Base-by-base conservation (phyloP, 2,888 invertebrate species). In the Charanyca ferruginea region DNA sequence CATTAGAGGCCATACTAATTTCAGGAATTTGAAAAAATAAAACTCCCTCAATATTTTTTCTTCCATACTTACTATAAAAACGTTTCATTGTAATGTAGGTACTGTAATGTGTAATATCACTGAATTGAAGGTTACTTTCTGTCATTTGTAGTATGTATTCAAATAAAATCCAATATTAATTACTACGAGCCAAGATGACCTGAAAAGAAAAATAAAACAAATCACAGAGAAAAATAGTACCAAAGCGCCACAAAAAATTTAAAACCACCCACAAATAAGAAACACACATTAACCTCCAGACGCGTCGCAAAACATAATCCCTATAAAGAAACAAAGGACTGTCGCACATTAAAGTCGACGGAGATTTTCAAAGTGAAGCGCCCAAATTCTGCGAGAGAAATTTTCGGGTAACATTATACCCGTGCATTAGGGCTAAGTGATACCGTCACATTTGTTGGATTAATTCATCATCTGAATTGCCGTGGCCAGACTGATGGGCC, bases 381-480 rank as follows among this genome's bases (percentile, higher is more conserved):
- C 81, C 75, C 83, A 80, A 84, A 85, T 89, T 83, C 87, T 80
- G 87, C 87, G 83, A 77, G 84, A 81, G 80, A 83, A 93, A 92
- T 91, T 92, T 93, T 91, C 88, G 91, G 89, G 95, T 94, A 95
- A 95, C 94, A 93, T 95, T 95, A 95, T 94, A 95, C 91, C 94
- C 94, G 89, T 94, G 93, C 95, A 95, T 95, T 95, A 95, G 93
- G 92, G 95, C 95, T 94, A 95, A 95, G 95, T 95, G 95, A 95
- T 95, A 94, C 91, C 95, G 95, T 94, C 95, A 95, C 95, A 95
- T 95, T 95, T 95, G 95, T 93, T 94, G 93, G 95, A 95, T 95
- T 95, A 95, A 95, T 95, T 95, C 95, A 95, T 95, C 95, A 95
- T 95, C 95, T 90, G 94, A 94, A 95, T 95, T 95, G 95, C 96